Percentiles rank a stretch among this genome's conserved stretches.
phyloP scores from a whole-genome alignment of 2,797 vertebrate species.

The Jordanella pulchra region DNA sequence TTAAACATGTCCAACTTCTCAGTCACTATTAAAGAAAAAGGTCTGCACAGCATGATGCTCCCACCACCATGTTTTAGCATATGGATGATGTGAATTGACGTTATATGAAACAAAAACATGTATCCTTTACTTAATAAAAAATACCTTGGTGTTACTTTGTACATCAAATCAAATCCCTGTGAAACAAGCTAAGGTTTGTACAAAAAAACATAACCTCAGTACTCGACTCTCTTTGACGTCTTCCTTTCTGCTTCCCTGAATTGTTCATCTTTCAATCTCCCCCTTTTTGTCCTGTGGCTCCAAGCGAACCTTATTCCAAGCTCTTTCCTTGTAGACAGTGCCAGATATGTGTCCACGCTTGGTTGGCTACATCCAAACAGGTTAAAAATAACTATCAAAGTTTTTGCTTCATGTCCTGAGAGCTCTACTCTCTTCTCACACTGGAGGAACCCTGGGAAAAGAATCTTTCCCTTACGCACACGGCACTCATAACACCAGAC shows the following conservation, averaged over 20 bases:
- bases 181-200: neutral
- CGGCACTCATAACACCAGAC: constrained; percentile 66
- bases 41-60: neutral
- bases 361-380: constrained; percentile 73
- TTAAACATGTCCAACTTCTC: neutral
- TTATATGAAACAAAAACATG: neutral
- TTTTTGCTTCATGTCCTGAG: constrained; percentile 72
- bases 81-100: neutral
- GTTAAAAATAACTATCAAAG: constrained; percentile 77
- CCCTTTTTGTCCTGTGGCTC: constrained; percentile 48
- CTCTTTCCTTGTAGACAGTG: constrained; percentile 65
- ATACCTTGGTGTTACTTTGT: neutral
- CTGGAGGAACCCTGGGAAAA: constrained; percentile 80
- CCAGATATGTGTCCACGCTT: constrained; percentile 71
- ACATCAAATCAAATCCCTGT: neutral
- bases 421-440: constrained; percentile 79
- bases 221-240: constrained; percentile 31
- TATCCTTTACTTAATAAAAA: too few species aligned
- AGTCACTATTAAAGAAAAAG: neutral
- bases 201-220: neutral
- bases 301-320: constrained; percentile 55
- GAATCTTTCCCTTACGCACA: constrained; percentile 79
- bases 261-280: constrained; percentile 38
- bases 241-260: constrained; percentile 26
- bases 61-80: neutral